phyloP scores from a whole-genome alignment of 2,797 vertebrate species.

The Sebastolobus alascanus region DNA sequence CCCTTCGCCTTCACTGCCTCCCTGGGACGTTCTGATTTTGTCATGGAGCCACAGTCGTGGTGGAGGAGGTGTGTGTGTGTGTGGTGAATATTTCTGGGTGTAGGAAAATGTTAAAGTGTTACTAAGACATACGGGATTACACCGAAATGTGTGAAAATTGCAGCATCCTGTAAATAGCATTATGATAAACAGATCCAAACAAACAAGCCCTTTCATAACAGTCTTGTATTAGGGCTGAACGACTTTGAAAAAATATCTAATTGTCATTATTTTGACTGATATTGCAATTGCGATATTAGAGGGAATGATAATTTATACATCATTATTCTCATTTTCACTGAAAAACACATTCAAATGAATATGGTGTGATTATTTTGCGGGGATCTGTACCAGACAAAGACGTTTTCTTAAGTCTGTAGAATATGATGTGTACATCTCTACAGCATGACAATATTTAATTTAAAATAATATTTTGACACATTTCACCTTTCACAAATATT shows the following conservation, averaged over 20 bases:
- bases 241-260: too few relatives aligned
- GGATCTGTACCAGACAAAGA: not conserved
- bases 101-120: not conserved
- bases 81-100: not conserved
- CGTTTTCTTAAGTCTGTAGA: not conserved
- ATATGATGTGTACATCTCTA: not conserved
- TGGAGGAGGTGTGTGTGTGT: slow-evolving; percentile 90
- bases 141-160: not conserved
- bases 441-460: not conserved
- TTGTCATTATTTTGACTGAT: not conserved
- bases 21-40: slow-evolving; percentile 86
- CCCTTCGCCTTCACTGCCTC: slow-evolving; percentile 92
- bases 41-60: slow-evolving; percentile 87
- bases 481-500: rapidly evolving
- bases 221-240: not conserved
- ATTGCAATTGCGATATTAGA: not conserved
- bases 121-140: not conserved
- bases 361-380: not conserved
- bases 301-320: not conserved
- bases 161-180: not conserved
- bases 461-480: not conserved
- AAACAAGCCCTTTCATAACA: not conserved
- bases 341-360: not conserved
- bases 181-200: not conserved
- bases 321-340: not conserved